phyloP scores from a whole-genome alignment of 2,888 invertebrate species.

The Megastigmus dorsalis region DNA sequence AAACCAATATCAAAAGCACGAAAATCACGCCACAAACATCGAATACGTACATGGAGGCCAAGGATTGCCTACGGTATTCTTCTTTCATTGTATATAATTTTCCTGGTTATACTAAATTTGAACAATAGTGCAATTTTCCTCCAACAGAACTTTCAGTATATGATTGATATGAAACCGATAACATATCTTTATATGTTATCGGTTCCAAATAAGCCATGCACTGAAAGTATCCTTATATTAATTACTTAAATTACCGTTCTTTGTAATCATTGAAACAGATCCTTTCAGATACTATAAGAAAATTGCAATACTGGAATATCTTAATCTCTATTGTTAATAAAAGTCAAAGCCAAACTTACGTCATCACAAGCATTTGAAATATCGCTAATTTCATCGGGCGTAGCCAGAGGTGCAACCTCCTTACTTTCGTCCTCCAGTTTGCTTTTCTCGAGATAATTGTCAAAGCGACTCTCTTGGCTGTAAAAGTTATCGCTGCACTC shows the following conservation, averaged over 20 bases:
- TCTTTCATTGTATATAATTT: constrained; percentile 4
- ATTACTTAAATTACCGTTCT: too few relatives aligned
- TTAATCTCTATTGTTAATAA: constrained; percentile 3
- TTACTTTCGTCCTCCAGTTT: constrained; percentile 46
- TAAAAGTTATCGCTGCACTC: constrained; percentile 45
- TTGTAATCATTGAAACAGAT: too few relatives aligned
- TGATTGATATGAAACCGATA: too few relatives aligned
- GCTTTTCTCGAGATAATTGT: constrained; percentile 51
- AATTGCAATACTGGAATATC: neutral
- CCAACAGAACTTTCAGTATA: too few relatives aligned
- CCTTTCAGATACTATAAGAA: too few relatives aligned
- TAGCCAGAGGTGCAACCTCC: constrained; percentile 65
- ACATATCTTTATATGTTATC: too few relatives aligned
- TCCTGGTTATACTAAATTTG: neutral
- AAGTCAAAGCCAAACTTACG: constrained; percentile 64
- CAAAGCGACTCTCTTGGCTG: constrained; percentile 41
- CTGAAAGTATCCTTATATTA: too few relatives aligned
- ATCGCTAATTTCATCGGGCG: constrained; percentile 68
- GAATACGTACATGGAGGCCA: constrained; percentile 21
- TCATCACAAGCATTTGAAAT: constrained; percentile 69
- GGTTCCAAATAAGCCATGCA: too few relatives aligned
- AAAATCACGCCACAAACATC: constrained; percentile 21
- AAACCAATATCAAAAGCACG: constrained; percentile 18
- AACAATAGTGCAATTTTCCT: too few relatives aligned
- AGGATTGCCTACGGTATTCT: neutral